phyloP scores from a whole-genome alignment of 2,113 vertebrate genomes.

The Corvus cornix region DNA sequence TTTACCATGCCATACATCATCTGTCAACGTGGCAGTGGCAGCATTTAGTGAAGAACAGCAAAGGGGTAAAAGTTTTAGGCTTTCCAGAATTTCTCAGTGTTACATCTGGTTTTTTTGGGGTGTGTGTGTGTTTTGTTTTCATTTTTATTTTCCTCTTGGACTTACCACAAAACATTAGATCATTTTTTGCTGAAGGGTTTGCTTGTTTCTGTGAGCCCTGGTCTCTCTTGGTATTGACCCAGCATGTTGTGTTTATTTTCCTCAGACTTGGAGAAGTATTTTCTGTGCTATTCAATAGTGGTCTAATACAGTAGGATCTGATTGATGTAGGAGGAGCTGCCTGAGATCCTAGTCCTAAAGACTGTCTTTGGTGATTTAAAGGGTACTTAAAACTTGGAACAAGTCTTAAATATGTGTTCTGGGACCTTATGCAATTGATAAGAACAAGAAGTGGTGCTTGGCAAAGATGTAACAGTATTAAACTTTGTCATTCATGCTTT shows the following conservation, averaged over 20 bases:
- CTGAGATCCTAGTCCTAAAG: not conserved
- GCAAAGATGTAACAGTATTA: not conserved
- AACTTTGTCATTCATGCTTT: not conserved
- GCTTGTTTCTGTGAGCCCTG: not conserved
- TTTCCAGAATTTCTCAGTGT: not conserved
- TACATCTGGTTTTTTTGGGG: not conserved
- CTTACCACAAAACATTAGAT: not conserved
- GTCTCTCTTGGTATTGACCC: not conserved
- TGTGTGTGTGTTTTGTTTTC: not conserved
- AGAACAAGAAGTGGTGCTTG: not conserved
- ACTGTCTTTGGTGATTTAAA: not conserved
- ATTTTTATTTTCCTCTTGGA: not conserved
- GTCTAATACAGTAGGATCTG: not conserved
- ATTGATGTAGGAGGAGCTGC: not conserved
- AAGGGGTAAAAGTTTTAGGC: not conserved
- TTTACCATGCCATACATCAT: not conserved
- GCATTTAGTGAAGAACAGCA: not conserved
- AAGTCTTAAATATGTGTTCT: not conserved
- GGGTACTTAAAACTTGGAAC: not conserved
- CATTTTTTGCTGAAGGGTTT: not conserved
- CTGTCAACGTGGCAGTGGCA: not conserved
- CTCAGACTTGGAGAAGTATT: not conserved
- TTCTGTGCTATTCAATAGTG: not conserved
- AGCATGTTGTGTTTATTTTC: conserved; percentile 3
- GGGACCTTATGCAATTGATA: not conserved